Evolutionary conservation across 2,888 invertebrate genomes (phyloP), one percentile per base, ranked within the genome.

Genomic region (Melieria omissa): DNA sequence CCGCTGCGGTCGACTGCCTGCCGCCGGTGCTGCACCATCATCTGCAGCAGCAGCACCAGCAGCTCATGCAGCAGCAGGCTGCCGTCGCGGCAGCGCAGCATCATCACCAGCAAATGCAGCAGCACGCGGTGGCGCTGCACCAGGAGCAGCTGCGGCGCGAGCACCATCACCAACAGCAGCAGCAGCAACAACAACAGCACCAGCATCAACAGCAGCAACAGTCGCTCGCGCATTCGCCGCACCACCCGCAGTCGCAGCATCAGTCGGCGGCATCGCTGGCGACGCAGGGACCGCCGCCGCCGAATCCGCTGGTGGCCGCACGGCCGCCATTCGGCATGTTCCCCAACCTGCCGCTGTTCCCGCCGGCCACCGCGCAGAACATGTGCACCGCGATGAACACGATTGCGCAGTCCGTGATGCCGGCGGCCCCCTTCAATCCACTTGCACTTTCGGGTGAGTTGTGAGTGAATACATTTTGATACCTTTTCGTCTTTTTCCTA

Each of bases 381-480:
- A 93, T 93, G 89, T 91, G 93, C 81, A 90, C 92, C 75, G 94
- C 95, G 76, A 89, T 95, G 82, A 94, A 93, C 74, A 93, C 95
- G 76, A 90, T 95, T 80, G 94, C 95, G 71, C 93, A 94, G 52
- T 92, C 92, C 55, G 92, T 92, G 79, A 91, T 95, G 84, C 93
- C 93, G 78, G 93, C 94, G 81, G 93, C 94, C 74, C 93, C 94
- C 77, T 95, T 95, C 90, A 95, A 95, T 90, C 95, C 95, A 81
- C 91, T 95, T 86, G 93, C 95, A 88, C 91, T 95, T 84, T 94
- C 95, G 85, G 87, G 87, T 75, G 84, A 85, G 79, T 84, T 80
- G 77, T 77, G 78, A 79, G 77, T 79, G 77, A 79, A 73, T 52
- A 47, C 58, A 72, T 72, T 74, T 77, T 76, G 71, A 7, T 55